Base-by-base conservation (phyloP, 2,797 vertebrate species). In the Sebastes vulpes region DNA sequence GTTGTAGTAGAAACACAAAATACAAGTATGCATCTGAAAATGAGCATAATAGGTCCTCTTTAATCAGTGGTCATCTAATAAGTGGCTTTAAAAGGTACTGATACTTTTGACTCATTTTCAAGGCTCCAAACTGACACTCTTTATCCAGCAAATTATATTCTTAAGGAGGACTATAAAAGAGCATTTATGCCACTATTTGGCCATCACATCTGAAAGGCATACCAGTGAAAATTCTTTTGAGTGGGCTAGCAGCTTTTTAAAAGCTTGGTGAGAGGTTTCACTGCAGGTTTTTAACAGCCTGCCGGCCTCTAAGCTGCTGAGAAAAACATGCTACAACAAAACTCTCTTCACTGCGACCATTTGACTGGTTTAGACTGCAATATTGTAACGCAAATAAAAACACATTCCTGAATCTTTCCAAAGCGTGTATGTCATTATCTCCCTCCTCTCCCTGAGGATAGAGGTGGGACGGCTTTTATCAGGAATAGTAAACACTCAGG, bases 191-290 rank as follows among this genome's bases (percentile, higher is more conserved):
- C 58, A 23, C 42, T 65, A 9, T 11, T 58, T 29, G 20, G 35
- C 9, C 52, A 35, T 57, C 4, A 48, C 52, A 48, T 21, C 20
- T 77, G 58, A 72, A 23, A 72, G 3, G 5, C n/a, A 8, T 3
- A 50, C 8, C 23, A 50, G 48, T 66, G 67, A 73, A 26, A 28
- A 63, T 9, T 31, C 3, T 31, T 79, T 20, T 23, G 53, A 68
- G 70, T 72, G 73, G 50, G 85, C 60, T 71, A 50, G 61, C 53
- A 59, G 75, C 63, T 68, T 86, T 85, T 79, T 58, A 14, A 58
- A 83, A 79, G 64, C 74, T 54, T 23, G 29, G 53, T 50, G 74
- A 81, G 80, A 75, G 58, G 68, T 65, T 70, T 82, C 67, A 14
- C 65, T 72, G 65, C 63, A 70, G 59, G 38, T 31, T 72, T 59